phyloP scores from a whole-genome alignment of 2,888 invertebrate genomes.

The Torymus texanus region DNA sequence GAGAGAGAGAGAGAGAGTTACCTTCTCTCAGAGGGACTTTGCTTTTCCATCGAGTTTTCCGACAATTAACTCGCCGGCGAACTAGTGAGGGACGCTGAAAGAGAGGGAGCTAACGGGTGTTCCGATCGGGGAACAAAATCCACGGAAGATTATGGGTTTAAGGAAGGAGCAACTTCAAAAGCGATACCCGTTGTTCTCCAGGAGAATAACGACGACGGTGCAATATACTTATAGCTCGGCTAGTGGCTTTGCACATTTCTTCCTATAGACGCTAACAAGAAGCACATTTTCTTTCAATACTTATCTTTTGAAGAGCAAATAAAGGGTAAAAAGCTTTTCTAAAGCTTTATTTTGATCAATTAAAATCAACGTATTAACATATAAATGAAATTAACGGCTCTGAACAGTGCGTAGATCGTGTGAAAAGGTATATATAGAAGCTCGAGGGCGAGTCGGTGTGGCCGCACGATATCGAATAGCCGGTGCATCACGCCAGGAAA shows the following conservation, averaged over 20 bases:
- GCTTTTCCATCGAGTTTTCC: conserved; percentile 51
- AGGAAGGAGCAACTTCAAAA: conserved; percentile 40
- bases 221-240: no score
- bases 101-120: not conserved
- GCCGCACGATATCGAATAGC: conserved; percentile 22
- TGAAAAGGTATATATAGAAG: not conserved
- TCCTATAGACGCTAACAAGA: no score
- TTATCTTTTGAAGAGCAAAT: no score
- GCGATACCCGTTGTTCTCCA: conserved; percentile 39
- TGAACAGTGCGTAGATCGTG: no score
- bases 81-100: not conserved
- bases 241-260: no score
- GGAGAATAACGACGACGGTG: conserved; percentile 19
- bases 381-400: no score
- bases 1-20: not conserved
- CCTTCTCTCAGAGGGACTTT: conserved; percentile 4
- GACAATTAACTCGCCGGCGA: conserved; percentile 51
- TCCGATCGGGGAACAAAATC: conserved; percentile 48
- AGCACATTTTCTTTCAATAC: no score
- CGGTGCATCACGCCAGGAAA: conserved; percentile 29
- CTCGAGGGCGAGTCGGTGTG: not conserved
- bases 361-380: no score
- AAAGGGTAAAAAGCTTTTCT: no score
- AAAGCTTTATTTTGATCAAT: no score
- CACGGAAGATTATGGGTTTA: conserved; percentile 49